These are phyloP conservation scores for Falco naumanni DNA, from an alignment of 2,797 vertebrate species.

Conservation along the genomic window DNA sequence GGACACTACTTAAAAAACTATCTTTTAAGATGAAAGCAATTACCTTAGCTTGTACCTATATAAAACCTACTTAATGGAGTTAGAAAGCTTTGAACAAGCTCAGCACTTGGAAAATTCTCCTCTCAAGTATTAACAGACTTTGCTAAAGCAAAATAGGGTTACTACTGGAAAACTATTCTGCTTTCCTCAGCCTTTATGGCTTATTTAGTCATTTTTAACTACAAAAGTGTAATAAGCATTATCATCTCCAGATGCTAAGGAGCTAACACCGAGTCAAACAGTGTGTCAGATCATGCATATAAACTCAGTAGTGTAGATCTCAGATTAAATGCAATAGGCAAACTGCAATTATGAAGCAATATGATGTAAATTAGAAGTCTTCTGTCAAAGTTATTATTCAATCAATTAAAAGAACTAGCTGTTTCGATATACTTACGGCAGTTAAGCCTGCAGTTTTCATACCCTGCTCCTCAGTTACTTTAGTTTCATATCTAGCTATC, in stretches of 20 bases:
- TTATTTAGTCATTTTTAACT: slow-evolving; percentile 15
- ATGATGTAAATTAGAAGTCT: not conserved
- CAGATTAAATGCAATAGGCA: not conserved
- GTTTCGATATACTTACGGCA: not conserved
- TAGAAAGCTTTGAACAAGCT: not conserved
- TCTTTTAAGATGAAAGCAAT: slow-evolving; percentile 22
- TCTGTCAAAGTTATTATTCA: slow-evolving; percentile 13
- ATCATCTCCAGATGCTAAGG: not conserved
- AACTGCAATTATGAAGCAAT: not conserved
- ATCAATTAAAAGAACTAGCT: not conserved
- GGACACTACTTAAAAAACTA: not conserved
- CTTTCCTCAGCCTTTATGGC: not conserved
- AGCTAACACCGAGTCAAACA: not conserved
- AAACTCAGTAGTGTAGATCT: not conserved
- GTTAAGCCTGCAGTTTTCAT: not conserved
- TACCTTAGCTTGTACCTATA: not conserved
- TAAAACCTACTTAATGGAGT: not conserved
- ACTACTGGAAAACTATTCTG: not conserved
- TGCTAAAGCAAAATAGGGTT: not conserved
- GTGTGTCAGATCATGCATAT: not conserved
- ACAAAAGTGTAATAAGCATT: not conserved
- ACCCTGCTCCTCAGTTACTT: not conserved
- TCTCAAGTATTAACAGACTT: not conserved
- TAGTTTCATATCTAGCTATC: not conserved
- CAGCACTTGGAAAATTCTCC: not conserved